Conservation (phyloP, 2,888 invertebrate genomes). For the Mylabris sibirica region DNA sequence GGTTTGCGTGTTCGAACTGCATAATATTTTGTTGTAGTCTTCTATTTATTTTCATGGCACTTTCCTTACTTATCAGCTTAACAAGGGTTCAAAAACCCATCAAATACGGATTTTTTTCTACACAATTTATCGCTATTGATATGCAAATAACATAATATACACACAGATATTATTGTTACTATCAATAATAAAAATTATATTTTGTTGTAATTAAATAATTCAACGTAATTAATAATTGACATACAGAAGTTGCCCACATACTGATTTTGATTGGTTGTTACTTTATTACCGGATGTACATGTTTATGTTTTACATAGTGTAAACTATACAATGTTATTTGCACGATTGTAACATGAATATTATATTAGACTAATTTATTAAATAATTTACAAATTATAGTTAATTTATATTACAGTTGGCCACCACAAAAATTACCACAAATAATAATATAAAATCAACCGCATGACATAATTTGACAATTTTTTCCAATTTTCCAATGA, state of each 20-base stretch:
- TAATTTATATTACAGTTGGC: constrained; percentile 31
- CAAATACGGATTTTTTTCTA: constrained; percentile 11
- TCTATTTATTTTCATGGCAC: constrained; percentile 33
- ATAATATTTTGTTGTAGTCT: constrained; percentile 38
- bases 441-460: background rate
- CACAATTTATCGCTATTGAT: background rate
- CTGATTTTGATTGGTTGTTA: constrained; percentile 47
- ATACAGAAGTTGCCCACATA: constrained; percentile 44
- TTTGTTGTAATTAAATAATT: constrained; percentile 30
- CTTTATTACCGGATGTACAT: constrained; percentile 48
- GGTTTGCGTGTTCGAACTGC: constrained; percentile 40
- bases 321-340: constrained; percentile 51
- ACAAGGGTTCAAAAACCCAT: constrained; percentile 23
- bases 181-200: background rate
- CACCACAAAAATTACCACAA: constrained; percentile 21
- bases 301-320: constrained; percentile 46
- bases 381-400: constrained; percentile 39
- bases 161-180: background rate
- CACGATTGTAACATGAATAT: constrained; percentile 50
- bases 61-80: constrained; percentile 29
- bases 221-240: constrained; percentile 40
- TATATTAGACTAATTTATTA: constrained; percentile 46
- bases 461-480: constrained; percentile 2
- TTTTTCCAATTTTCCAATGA: background rate
- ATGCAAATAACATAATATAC: background rate